These are phyloP conservation scores for Mormyrus lacerda DNA, from an alignment of 2,113 vertebrate genomes.

Conservation along the genomic window DNA sequence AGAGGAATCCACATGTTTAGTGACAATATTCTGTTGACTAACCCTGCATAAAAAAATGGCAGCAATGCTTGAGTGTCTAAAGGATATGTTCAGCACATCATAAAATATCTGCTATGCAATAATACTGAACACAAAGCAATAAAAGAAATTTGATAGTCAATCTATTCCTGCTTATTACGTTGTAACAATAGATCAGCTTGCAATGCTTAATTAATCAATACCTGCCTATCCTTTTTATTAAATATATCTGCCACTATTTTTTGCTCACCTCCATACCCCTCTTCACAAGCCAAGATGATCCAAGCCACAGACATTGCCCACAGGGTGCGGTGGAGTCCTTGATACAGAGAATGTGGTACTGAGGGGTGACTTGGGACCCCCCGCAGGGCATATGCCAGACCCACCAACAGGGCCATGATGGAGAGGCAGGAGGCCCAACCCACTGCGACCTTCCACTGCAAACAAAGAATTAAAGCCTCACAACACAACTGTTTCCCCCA, in stretches of 20 bases:
- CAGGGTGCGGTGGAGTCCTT: constrained; percentile 65
- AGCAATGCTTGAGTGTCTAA: background rate
- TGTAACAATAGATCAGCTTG: background rate
- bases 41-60: constrained; percentile 44
- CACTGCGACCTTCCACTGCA: constrained; percentile 58
- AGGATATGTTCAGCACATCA: background rate
- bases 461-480: background rate
- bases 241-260: background rate
- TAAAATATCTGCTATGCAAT: background rate
- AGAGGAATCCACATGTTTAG: constrained; percentile 59
- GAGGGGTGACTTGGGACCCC: constrained; percentile 47
- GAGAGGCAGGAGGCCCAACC: constrained; percentile 63
- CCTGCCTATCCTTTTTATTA: background rate
- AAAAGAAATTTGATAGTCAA: background rate
- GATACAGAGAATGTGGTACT: constrained; percentile 57
- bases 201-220: background rate
- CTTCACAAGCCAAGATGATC: constrained; percentile 70
- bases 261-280: constrained; percentile 68
- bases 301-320: constrained; percentile 68
- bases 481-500: background rate
- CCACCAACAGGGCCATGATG: constrained; percentile 54
- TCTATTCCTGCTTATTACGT: background rate
- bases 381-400: constrained; percentile 55
- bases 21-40: constrained; percentile 59
- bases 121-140: background rate